These are phyloP conservation scores for Oophaga pumilio DNA, from an alignment of 2,113 vertebrate genomes.

Conservation along the genomic window DNA sequence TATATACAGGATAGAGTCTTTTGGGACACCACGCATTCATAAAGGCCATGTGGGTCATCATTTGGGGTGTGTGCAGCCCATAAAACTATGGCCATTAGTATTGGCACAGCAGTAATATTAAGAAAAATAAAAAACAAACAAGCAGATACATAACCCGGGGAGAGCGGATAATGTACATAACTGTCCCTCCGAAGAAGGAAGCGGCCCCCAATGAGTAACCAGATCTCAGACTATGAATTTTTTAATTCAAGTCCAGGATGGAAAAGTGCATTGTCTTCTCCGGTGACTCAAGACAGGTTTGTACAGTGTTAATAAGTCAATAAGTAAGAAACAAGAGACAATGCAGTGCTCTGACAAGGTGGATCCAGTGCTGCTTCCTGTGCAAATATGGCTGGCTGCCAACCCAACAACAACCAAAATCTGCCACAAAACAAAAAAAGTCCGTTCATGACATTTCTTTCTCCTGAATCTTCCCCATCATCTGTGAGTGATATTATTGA, in stretches of 20 bases:
- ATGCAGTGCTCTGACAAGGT: not conserved
- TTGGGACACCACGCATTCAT: not conserved
- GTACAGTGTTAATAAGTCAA: constrained; percentile 10
- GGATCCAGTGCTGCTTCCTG: not conserved
- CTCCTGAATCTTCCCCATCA: too few relatives aligned
- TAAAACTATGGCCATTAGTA: not conserved
- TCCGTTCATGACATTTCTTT: too few relatives aligned
- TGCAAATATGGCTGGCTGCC: not conserved
- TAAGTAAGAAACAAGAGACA: not conserved
- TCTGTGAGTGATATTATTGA: too few relatives aligned
- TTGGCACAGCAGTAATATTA: too few relatives aligned
- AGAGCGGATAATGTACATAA: not conserved
- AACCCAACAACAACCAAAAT: not conserved
- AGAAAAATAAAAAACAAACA: too few relatives aligned
- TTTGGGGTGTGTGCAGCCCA: too few relatives aligned
- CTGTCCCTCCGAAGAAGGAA: not conserved
- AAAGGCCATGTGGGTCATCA: too few relatives aligned
- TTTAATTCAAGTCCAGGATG: not conserved
- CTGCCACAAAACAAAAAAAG: not conserved
- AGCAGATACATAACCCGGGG: not conserved
- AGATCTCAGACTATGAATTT: not conserved
- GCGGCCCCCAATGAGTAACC: not conserved
- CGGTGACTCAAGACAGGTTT: not conserved
- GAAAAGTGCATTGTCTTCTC: not conserved
- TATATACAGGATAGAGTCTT: not conserved